Conservation (phyloP, 2,888 invertebrate genomes). For the Myopa tessellatipennis region DNA sequence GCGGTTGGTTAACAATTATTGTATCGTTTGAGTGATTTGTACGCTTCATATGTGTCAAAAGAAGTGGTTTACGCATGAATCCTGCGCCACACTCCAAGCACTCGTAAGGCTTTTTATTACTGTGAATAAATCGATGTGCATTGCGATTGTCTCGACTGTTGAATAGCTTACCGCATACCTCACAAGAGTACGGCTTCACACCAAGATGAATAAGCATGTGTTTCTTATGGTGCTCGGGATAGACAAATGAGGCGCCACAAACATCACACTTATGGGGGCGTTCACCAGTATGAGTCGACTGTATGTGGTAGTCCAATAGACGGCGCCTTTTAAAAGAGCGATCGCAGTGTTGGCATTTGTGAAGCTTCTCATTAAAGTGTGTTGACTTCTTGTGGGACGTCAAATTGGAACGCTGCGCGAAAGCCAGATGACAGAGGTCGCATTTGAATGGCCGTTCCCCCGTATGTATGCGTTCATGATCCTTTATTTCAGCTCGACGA, state of each 20-base stretch:
- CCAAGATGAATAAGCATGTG: conserved; percentile 83
- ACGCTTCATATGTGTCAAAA: conserved; percentile 78
- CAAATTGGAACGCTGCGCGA: conserved; percentile 84
- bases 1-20: conserved; percentile 85
- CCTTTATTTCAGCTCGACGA: conserved; percentile 80
- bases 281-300: conserved; percentile 84
- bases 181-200: conserved; percentile 79
- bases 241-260: conserved; percentile 83
- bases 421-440: conserved; percentile 81
- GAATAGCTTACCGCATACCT: conserved; percentile 86
- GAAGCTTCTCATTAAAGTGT: conserved; percentile 77
- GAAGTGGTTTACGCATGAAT: conserved; percentile 84
- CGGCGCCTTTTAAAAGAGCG: conserved; percentile 78
- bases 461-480: conserved; percentile 84
- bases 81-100: conserved; percentile 84
- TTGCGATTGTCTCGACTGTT: conserved; percentile 87
- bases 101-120: conserved; percentile 88
- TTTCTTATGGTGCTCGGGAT: conserved; percentile 82
- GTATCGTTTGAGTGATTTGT: conserved; percentile 78
- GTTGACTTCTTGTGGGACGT: conserved; percentile 84
- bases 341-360: conserved; percentile 78
- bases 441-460: conserved; percentile 84
- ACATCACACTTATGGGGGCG: conserved; percentile 79
- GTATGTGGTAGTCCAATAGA: conserved; percentile 82
- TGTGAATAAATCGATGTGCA: conserved; percentile 86